Percentiles rank a stretch among this genome's conserved stretches.
phyloP scores from a whole-genome alignment of 2,797 vertebrate genomes.

The Carduelis carduelis region DNA sequence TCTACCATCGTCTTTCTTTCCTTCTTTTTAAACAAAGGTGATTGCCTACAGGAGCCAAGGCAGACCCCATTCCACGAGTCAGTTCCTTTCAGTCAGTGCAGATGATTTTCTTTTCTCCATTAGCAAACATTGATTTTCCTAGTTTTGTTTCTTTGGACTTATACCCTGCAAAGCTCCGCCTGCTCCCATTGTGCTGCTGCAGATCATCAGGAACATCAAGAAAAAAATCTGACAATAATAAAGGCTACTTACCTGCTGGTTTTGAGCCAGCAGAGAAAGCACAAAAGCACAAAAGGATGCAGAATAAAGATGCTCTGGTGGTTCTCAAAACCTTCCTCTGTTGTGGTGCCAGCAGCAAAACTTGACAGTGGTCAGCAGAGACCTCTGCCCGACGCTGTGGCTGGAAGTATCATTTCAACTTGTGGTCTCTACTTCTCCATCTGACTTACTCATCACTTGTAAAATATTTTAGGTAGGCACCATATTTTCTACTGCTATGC shows the following conservation, averaged over 20 bases:
- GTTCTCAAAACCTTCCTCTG: not conserved
- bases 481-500: not conserved
- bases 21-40: not conserved
- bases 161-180: not conserved
- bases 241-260: not conserved
- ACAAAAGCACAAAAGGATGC: not conserved
- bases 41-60: not conserved
- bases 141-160: slow-evolving; percentile 53
- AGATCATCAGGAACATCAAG: slow-evolving; percentile 19
- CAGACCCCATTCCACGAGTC: slow-evolving; percentile 14
- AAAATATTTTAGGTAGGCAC: not conserved
- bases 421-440: not conserved
- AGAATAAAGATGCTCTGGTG: not conserved
- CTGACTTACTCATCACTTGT: rapidly evolving
- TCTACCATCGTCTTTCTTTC: not conserved
- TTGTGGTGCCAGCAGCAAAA: not conserved
- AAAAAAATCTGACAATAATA: not conserved
- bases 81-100: slow-evolving; percentile 3
- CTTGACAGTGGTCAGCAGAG: not conserved
- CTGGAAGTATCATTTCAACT: not conserved
- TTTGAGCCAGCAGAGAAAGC: not conserved
- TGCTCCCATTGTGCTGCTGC: not conserved
- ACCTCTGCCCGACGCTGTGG: rapidly evolving
- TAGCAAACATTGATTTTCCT: slow-evolving; percentile 65
- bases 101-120: not conserved